Conservation (phyloP, 2,888 invertebrate genomes). For the Chorisops tibialis region DNA sequence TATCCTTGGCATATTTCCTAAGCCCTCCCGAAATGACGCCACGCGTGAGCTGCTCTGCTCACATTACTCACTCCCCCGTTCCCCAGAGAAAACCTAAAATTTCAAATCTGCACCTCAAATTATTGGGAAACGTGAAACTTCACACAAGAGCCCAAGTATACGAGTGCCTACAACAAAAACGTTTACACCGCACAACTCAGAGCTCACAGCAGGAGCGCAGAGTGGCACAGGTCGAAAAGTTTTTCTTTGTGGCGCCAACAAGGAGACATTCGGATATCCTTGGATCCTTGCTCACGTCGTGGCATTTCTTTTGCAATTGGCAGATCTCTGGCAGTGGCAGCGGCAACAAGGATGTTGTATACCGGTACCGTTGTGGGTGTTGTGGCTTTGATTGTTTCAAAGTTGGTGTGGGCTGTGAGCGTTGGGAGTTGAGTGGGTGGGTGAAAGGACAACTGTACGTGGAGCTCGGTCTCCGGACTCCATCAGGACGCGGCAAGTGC, state of each 20-base stretch:
- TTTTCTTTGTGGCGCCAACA: constrained; percentile 30
- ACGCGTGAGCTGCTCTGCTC: background rate
- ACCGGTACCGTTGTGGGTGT: constrained; percentile 34
- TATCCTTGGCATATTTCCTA: constrained; percentile 1
- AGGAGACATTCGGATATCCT: constrained; percentile 30
- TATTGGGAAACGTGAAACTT: constrained; percentile 9
- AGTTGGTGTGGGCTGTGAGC: constrained; percentile 33
- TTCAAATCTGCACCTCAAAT: constrained; percentile 5
- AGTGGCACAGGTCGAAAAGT: constrained; percentile 17
- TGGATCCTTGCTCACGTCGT: constrained; percentile 16
- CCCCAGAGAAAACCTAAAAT: background rate
- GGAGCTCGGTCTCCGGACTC: background rate
- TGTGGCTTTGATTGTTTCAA: constrained; percentile 38
- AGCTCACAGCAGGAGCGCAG: background rate
- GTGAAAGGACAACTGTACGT: background rate
- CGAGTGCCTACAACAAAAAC: background rate
- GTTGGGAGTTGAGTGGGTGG: background rate
- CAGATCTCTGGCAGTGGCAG: constrained; percentile 27
- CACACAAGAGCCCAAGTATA: background rate
- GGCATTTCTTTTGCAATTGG: constrained; percentile 29
- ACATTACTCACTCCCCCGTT: background rate
- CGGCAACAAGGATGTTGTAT: constrained; percentile 11
- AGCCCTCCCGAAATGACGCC: background rate
- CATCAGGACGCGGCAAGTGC: constrained; percentile 1
- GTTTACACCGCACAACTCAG: background rate